Percentiles rank a stretch among this genome's conserved stretches.
These are phyloP conservation scores for Hydrocynus forskahlii DNA, from an alignment of 2,797 vertebrate genomes.

Conservation along the genomic window DNA sequence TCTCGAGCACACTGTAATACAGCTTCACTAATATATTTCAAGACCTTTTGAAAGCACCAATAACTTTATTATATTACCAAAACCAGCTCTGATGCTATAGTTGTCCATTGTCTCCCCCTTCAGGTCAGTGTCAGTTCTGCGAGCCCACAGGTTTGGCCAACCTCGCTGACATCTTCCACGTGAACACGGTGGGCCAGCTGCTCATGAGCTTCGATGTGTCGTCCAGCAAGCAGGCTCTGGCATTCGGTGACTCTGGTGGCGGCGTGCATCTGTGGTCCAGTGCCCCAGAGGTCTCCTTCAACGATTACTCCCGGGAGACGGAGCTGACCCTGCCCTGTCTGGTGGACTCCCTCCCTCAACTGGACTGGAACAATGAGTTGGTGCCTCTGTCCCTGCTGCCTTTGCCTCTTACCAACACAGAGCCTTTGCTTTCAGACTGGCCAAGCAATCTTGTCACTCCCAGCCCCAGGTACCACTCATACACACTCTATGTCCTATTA, in stretches of 20 bases:
- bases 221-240: constrained; percentile 92
- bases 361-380: constrained; percentile 97
- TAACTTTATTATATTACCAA: no score
- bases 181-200: constrained; percentile 94
- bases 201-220: constrained; percentile 97
- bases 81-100: not conserved
- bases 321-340: constrained; percentile 93
- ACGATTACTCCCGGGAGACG: constrained; percentile 91
- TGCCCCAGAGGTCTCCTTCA: constrained; percentile 90
- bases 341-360: constrained; percentile 91
- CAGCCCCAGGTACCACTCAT: constrained; percentile 83
- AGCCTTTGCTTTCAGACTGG: constrained; percentile 92
- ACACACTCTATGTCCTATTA: not conserved
- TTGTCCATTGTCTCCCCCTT: not conserved
- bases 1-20: no score
- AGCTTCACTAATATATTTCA: no score
- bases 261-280: constrained; percentile 96
- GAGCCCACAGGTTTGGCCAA: constrained; percentile 96
- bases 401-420: constrained; percentile 86
- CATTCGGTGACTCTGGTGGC: constrained; percentile 95
- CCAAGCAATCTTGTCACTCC: constrained; percentile 81
- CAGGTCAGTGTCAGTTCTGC: constrained; percentile 98
- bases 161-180: constrained; percentile 92
- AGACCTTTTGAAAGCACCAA: no score
- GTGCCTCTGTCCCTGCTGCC: constrained; percentile 93